phyloP scores from a whole-genome alignment of 1,140 invertebrate species.

The Antheraea mylitta region DNA sequence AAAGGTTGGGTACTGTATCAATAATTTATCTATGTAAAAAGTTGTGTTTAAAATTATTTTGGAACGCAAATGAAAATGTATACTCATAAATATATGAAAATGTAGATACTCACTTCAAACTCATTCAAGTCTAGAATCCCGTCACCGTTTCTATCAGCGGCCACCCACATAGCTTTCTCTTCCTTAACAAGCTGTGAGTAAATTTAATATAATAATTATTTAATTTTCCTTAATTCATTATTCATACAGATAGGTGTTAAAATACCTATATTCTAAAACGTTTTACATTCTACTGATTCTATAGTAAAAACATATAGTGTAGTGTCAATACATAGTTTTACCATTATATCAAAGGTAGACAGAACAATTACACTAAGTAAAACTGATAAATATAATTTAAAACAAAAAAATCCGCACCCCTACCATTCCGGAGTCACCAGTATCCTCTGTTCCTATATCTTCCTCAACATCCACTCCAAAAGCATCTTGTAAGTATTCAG shows the following conservation, averaged over 20 bases:
- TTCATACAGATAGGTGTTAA: too few species aligned
- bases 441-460: conserved; percentile 56
- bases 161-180: conserved; percentile 92
- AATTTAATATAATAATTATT: conserved; percentile 6
- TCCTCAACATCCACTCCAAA: conserved; percentile 62
- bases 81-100: neutral
- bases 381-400: neutral
- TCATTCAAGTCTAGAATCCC: conserved; percentile 88
- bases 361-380: neutral
- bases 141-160: conserved; percentile 93
- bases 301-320: too few species aligned
- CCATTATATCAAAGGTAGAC: neutral
- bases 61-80: neutral
- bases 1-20: too few species aligned
- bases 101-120: conserved; percentile 82
- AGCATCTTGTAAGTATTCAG: conserved; percentile 86
- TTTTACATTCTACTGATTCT: too few species aligned
- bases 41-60: neutral
- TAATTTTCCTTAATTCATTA: too few species aligned
- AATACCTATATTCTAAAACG: too few species aligned
- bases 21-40: too few species aligned
- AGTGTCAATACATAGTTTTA: neutral
- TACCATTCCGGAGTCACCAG: conserved; percentile 68
- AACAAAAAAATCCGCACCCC: conserved; percentile 24
- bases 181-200: conserved; percentile 82